Evolutionary conservation across 53 echinoderm and acorn worm species (phyloP).

Genomic region (Temnopleurus reevesii): DNA sequence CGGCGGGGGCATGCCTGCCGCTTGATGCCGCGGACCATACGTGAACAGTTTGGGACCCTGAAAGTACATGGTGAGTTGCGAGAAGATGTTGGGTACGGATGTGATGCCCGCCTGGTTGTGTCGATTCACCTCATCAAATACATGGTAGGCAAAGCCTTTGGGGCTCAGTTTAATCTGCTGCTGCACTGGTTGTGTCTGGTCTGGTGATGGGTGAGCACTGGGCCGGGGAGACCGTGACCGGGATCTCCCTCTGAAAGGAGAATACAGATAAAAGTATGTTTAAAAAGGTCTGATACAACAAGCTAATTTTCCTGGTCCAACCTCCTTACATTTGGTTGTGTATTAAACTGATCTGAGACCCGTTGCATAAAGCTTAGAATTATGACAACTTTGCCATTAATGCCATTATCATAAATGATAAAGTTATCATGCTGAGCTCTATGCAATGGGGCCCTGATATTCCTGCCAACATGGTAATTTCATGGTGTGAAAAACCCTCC

Average conservation of each 20-base stretch:
- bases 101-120: conserved; percentile 67
- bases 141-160: conserved; percentile 76
- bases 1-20: conserved; percentile 65
- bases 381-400: too few species aligned
- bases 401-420: too few species aligned
- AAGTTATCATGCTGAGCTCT: too few species aligned
- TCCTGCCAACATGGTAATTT: too few species aligned
- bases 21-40: conserved; percentile 78
- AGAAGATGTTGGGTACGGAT: conserved; percentile 65
- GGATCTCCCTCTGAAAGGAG: conserved; percentile 44
- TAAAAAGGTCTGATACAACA: too few species aligned
- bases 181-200: not conserved
- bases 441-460: too few species aligned
- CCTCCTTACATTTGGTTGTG: too few species aligned
- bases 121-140: conserved; percentile 85
- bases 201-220: not conserved
- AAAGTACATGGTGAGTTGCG: conserved; percentile 79
- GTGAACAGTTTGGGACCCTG: conserved; percentile 84
- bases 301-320: too few species aligned
- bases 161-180: conserved; percentile 72
- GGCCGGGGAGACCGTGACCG: conserved; percentile 46
- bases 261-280: too few species aligned
- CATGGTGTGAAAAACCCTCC: too few species aligned
- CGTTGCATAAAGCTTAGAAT: too few species aligned
- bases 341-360: too few species aligned